Conservation (phyloP, 2,888 invertebrate genomes). For the Tetranychus piercei region DNA sequence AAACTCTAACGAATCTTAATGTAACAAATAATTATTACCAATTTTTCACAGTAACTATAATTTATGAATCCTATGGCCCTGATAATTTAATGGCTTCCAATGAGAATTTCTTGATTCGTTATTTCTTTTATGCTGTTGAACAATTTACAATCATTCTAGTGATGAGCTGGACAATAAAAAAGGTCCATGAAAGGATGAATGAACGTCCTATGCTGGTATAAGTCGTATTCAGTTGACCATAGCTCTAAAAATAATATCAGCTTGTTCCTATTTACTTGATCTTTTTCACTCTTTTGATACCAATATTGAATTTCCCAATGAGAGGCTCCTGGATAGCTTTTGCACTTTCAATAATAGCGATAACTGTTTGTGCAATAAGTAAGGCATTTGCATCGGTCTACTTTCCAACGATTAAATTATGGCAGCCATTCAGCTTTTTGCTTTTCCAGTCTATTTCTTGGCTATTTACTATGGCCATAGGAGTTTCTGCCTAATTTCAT, state of each 20-base stretch:
- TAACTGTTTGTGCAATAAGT: neutral
- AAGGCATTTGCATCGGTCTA: neutral
- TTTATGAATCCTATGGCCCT: neutral
- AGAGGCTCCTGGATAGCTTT: neutral
- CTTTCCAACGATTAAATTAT: neutral
- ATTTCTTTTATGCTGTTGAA: conserved; percentile 1
- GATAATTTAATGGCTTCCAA: neutral
- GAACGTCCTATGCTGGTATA: conserved; percentile 1
- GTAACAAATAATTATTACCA: neutral
- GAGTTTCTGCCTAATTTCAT: conserved; percentile 1
- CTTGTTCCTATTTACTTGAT: neutral
- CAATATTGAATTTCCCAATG: neutral
- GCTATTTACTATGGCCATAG: neutral
- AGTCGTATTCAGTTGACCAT: neutral
- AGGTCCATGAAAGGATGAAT: neutral
- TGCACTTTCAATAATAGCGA: neutral
- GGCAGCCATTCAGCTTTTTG: neutral
- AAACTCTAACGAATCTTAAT: neutral
- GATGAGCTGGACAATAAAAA: conserved; percentile 5
- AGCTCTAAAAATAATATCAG: neutral
- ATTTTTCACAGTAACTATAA: neutral
- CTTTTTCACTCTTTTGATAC: neutral
- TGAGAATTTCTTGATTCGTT: neutral
- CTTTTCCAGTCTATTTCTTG: neutral
- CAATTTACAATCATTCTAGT: neutral